phyloP scores from a whole-genome alignment of 2,797 vertebrate genomes.

The Pyrocephalus nanus region DNA sequence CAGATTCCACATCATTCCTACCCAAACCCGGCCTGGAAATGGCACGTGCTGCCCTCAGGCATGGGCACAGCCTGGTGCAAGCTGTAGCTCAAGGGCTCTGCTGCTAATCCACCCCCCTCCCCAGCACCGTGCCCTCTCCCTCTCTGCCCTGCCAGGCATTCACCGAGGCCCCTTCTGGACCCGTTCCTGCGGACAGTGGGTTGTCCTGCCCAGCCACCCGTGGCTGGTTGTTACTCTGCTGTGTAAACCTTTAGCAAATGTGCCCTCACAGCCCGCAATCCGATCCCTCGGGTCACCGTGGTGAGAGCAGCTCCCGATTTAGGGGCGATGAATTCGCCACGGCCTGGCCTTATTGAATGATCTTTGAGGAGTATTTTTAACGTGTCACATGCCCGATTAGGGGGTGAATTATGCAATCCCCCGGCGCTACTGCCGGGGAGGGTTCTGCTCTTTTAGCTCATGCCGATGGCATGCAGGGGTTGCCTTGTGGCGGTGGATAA shows the following conservation, averaged over 20 bases:
- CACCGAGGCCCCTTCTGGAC: background rate
- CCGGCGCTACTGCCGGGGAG: background rate
- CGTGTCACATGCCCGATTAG: conserved; percentile 39
- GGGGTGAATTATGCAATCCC: conserved; percentile 43
- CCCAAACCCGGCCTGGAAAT: background rate
- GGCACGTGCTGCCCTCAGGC: background rate
- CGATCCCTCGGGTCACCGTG: background rate
- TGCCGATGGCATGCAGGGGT: conserved; percentile 37
- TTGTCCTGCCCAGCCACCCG: background rate
- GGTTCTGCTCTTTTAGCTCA: conserved; percentile 52
- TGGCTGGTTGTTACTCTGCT: background rate
- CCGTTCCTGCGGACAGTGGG: fast-evolving
- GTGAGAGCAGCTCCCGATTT: conserved; percentile 5
- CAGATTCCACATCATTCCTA: background rate
- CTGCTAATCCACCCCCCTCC: background rate
- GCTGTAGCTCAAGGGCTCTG: background rate
- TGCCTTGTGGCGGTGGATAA: conserved; percentile 38
- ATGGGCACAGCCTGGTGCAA: fast-evolving
- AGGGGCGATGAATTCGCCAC: background rate
- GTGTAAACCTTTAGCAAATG: background rate
- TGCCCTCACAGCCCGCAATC: background rate
- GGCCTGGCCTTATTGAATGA: background rate
- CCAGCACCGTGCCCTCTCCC: fast-evolving
- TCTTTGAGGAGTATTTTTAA: conserved; percentile 50
- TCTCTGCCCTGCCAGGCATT: background rate